These are phyloP conservation scores for Rhizoglyphus robini DNA, from an alignment of 1,140 invertebrate species.

Conservation along the genomic window DNA sequence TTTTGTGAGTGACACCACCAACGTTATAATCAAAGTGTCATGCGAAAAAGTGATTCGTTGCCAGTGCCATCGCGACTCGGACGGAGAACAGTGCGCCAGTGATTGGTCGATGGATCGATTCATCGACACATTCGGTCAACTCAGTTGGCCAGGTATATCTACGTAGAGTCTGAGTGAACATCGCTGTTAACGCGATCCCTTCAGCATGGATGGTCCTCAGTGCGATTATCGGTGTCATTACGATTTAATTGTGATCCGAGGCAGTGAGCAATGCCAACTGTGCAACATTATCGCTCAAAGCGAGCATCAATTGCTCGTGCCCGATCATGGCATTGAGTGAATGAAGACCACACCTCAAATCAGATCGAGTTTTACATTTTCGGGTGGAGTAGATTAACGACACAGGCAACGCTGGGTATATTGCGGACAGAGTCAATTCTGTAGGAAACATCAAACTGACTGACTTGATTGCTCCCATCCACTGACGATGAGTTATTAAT, in stretches of 20 bases:
- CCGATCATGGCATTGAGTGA: background rate
- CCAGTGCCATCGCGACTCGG: background rate
- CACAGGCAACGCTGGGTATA: background rate
- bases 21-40: conserved; percentile 4
- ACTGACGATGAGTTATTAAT: conserved; percentile 9
- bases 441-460: no score
- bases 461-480: no score
- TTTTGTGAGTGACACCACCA: no score
- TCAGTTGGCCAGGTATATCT: no score
- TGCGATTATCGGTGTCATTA: conserved; percentile 14
- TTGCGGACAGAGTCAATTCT: no score
- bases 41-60: conserved; percentile 1
- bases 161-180: no score
- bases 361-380: conserved; percentile 20
- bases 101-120: no score
- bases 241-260: background rate
- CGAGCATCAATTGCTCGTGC: background rate
- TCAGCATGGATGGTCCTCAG: background rate
- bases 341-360: conserved; percentile 19
- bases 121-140: no score
- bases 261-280: background rate
- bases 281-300: background rate
- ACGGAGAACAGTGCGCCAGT: no score
- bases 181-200: conserved; percentile 4
- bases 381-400: conserved; percentile 15